Evolutionary conservation across 2,113 vertebrate genomes (phyloP).

Genomic region (Tragulus kanchil): DNA sequence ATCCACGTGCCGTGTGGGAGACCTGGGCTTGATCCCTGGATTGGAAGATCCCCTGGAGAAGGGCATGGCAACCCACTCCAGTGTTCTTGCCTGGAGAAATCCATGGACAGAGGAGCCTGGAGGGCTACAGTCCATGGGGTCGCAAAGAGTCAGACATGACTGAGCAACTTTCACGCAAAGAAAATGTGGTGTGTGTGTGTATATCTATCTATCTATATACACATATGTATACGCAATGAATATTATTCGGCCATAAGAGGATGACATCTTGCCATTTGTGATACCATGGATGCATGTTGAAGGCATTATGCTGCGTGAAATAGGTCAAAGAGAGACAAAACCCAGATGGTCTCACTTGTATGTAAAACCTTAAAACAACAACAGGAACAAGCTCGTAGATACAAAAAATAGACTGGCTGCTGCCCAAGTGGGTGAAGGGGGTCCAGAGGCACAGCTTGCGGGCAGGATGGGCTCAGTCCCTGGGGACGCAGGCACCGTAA

Average conservation of each 20-base stretch:
- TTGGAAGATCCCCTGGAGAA: no score
- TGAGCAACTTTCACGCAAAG: no score
- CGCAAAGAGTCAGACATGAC: no score
- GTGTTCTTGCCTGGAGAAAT: no score
- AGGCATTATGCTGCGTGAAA: background rate
- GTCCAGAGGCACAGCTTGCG: background rate
- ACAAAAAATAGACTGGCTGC: background rate
- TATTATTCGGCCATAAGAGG: background rate
- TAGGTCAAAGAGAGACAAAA: background rate
- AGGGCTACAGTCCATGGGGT: no score
- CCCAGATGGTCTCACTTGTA: background rate
- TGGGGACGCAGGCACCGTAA: fast-evolving
- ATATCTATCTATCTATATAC: background rate
- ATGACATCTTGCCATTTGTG: background rate
- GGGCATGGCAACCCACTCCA: no score
- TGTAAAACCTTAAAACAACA: background rate
- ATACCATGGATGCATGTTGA: background rate
- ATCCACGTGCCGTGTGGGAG: no score
- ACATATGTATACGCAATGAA: background rate
- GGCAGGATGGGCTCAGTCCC: background rate
- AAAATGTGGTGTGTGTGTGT: background rate
- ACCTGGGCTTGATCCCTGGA: no score
- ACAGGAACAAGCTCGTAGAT: background rate
- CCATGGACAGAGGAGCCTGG: no score
- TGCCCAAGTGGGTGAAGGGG: background rate